Evolutionary conservation across 2,888 invertebrate species (phyloP).

Genomic region (Brachyptera risi): DNA sequence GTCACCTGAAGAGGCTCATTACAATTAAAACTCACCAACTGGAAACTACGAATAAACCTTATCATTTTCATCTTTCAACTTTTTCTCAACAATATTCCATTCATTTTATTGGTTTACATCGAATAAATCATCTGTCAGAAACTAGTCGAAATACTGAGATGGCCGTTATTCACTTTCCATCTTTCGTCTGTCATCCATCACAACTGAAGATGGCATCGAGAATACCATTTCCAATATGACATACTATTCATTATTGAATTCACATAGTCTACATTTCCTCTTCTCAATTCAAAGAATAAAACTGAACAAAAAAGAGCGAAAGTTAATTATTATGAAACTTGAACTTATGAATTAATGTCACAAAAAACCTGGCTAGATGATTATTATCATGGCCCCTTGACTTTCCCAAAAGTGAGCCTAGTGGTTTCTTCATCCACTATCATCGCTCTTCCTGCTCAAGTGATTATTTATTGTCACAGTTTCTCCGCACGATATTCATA

Average conservation of each 20-base stretch:
- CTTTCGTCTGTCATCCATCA: constrained; percentile 2
- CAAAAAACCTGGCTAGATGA: too few species aligned
- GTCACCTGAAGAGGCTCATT: constrained; percentile 10
- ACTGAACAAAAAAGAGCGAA: too few species aligned
- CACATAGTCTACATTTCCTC: too few species aligned
- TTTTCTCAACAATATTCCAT: background rate
- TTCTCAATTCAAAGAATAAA: too few species aligned
- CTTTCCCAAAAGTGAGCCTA: background rate
- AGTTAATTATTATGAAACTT: too few species aligned
- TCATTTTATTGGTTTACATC: background rate
- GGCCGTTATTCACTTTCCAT: constrained; percentile 5
- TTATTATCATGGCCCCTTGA: too few species aligned
- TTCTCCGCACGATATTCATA: constrained; percentile 12
- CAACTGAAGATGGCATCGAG: background rate
- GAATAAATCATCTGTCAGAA: constrained; percentile 7
- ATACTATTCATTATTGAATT: too few species aligned
- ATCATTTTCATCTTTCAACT: too few species aligned
- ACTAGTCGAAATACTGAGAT: constrained; percentile 1
- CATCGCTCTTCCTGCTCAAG: constrained; percentile 5
- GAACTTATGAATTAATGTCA: too few species aligned
- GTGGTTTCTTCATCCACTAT: constrained; percentile 9
- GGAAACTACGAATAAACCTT: background rate
- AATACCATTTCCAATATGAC: background rate
- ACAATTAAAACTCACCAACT: background rate
- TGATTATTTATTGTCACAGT: constrained; percentile 18